Percentiles rank a stretch among this genome's conserved stretches.
Evolutionary conservation across 2,113 vertebrate species (phyloP).

Genomic region (Eulemur macaco): DNA sequence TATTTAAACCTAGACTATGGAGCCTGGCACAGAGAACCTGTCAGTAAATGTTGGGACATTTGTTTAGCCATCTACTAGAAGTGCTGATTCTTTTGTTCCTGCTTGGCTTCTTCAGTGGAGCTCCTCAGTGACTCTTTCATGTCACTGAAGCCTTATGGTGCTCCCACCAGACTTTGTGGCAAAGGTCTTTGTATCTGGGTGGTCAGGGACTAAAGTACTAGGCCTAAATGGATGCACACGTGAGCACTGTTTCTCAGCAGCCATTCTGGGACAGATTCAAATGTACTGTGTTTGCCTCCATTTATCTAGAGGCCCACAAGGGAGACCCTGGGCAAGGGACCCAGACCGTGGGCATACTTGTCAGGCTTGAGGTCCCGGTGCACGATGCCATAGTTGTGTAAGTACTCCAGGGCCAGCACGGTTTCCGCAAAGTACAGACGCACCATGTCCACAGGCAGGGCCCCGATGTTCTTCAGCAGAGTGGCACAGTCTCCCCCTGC

Average conservation of each 20-base stretch:
- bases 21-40: not conserved
- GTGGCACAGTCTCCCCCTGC: slow-evolving; percentile 97
- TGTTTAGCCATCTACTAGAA: not conserved
- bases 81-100: not conserved
- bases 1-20: not conserved
- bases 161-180: not conserved
- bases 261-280: not conserved
- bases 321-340: not conserved
- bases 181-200: not conserved
- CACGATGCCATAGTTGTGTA: slow-evolving; percentile 99
- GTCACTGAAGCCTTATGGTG: not conserved
- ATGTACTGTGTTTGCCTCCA: not conserved
- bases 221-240: not conserved
- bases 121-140: not conserved
- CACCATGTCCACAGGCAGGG: slow-evolving; percentile 96
- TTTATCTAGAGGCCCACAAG: not conserved
- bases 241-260: not conserved
- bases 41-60: not conserved
- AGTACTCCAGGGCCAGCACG: slow-evolving; percentile 94
- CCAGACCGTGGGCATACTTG: slow-evolving; percentile 86
- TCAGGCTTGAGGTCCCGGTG: slow-evolving; percentile 98
- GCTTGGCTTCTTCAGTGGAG: not conserved
- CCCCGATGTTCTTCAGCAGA: slow-evolving; percentile 96
- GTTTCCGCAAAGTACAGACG: slow-evolving; percentile 99
- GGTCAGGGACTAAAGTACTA: not conserved